Evolutionary conservation across 2,888 invertebrate genomes (phyloP).

Genomic region (Dinocampus coccinellae): DNA sequence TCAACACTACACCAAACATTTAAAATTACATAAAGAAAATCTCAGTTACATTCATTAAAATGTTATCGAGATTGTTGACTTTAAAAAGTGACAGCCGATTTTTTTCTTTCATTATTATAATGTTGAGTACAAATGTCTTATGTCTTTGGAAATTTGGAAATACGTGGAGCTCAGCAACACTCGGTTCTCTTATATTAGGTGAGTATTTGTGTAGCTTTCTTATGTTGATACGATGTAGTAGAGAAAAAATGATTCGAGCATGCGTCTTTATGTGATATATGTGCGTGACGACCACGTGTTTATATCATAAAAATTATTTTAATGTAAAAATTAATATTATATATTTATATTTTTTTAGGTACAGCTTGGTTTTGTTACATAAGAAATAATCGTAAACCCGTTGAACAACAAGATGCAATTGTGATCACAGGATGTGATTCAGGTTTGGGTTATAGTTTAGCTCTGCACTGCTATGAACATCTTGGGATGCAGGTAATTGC

Average conservation of each 20-base stretch:
- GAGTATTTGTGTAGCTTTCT: not conserved
- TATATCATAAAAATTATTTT: no score
- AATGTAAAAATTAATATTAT: no score
- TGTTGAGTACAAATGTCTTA: not conserved
- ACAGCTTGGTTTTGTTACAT: not conserved
- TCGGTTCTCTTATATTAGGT: not conserved
- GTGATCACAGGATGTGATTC: slow-evolving; percentile 89
- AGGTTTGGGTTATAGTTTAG: slow-evolving; percentile 83
- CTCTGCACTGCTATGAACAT: slow-evolving; percentile 73
- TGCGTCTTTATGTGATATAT: no score
- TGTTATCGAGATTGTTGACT: not conserved
- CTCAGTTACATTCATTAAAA: no score
- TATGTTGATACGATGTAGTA: no score
- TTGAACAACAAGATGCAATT: slow-evolving; percentile 41
- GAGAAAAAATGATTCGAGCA: no score
- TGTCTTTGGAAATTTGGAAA: not conserved
- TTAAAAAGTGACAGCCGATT: not conserved
- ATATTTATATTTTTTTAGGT: no score
- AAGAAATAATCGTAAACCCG: not conserved
- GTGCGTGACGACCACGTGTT: no score
- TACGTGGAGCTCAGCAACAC: not conserved
- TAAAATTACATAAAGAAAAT: not conserved
- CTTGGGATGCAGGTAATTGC: slow-evolving; percentile 78
- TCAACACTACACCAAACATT: no score
- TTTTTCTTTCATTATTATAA: not conserved